phyloP scores from a whole-genome alignment of 2,888 invertebrate species.

The Amiota minor region DNA sequence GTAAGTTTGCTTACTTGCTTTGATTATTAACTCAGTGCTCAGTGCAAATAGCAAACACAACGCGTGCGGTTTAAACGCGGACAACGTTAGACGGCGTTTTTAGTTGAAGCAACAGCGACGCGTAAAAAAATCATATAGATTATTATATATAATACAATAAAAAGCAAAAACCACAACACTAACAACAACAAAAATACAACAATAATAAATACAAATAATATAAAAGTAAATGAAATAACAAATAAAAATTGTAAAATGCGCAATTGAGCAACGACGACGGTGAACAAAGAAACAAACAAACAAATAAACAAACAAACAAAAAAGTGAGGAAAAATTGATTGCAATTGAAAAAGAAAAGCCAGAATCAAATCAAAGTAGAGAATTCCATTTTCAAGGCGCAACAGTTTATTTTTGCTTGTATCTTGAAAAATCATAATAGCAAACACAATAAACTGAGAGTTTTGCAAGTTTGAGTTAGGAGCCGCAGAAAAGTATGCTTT shows the following conservation, averaged over 20 bases:
- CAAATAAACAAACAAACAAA: constrained; percentile 13
- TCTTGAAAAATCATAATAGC: constrained; percentile 1
- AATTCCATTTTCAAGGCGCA: constrained; percentile 2
- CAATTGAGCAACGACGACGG: neutral
- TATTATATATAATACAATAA: neutral
- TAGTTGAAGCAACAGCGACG: constrained; percentile 2
- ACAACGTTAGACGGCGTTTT: neutral
- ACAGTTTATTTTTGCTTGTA: constrained; percentile 19
- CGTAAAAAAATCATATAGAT: neutral
- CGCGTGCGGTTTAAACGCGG: constrained; percentile 51
- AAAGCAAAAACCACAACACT: constrained; percentile 9
- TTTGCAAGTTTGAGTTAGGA: neutral
- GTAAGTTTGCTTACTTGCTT: constrained; percentile 29
- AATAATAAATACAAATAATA: neutral
- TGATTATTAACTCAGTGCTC: constrained; percentile 20
- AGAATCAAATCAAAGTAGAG: no score
- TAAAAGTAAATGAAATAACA: constrained; percentile 12
- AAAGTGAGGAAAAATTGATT: constrained; percentile 5
- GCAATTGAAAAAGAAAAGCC: neutral
- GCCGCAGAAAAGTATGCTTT: constrained; percentile 55
- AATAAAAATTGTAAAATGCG: neutral
- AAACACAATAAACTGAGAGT: neutral
- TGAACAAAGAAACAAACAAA: constrained; percentile 11
- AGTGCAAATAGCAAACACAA: constrained; percentile 47
- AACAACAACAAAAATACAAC: constrained; percentile 4